Evolutionary conservation across 2,888 invertebrate genomes (phyloP), one percentile per base, ranked within the genome.

Genomic region (Endotricha flammealis): DNA sequence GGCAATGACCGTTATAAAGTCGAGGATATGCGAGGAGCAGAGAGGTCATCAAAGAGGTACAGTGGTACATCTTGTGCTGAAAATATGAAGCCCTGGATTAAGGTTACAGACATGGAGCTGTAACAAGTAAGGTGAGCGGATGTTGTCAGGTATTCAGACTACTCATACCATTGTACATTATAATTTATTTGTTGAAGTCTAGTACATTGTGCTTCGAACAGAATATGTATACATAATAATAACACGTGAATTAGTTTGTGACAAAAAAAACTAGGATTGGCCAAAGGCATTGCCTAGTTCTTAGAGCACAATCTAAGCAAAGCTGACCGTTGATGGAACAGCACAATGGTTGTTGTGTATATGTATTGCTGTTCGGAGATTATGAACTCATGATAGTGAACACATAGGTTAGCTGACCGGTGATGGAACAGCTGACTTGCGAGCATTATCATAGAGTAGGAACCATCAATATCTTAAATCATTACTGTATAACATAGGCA

Each of bases 1-100:
- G 50, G 50, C 0, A 25, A 50, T 2, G 53, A 51, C n/a, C 12
- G 52, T 6, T 53, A 50, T 23, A 13, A 37, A n/a, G 42, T 50
- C 2, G 8, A 33, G 2, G 50, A 53, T 17, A 41, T 50, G 42
- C 36, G 48, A 36, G 53, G 53, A 11, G 32, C 39, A 4, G 46
- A 50, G 23, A 42, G 49, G 12, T 40, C 37, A 7, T 29, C 41
- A 0, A 44, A 38, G 22, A 37, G 24, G 0, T 52, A 52, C 10
- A 29, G 40, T 12, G 51, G 51, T 5, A 29, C 33, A 5, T 20
- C 48, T 2, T 47, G n/a, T n/a, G n/a, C n/a, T n/a, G n/a, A n/a
- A n/a, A n/a, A 30, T 14, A 30, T 17, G 30, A 30, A 30, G 11
- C 30, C 30, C 6, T 30, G 30, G 30, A 14, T 30, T 7, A 29